Conservation (phyloP, 2,888 invertebrate genomes). For the Dasysyrphus albostriatus region DNA sequence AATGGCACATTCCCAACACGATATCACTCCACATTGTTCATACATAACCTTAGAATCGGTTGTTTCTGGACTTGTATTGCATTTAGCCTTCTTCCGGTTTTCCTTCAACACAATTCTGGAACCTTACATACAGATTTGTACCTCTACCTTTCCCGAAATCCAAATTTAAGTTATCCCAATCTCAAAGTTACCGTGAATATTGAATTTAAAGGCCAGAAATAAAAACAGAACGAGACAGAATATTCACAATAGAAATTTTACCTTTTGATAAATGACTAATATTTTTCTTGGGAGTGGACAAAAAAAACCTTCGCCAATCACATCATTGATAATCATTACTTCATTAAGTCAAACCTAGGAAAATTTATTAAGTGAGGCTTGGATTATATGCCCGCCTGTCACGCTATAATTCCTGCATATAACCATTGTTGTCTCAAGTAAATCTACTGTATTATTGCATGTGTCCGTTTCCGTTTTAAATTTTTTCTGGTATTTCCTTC, state of each 20-base stretch:
- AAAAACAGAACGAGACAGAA: neutral
- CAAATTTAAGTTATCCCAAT: no score
- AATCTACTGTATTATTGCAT: constrained; percentile 36
- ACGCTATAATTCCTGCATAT: constrained; percentile 46
- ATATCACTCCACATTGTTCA: no score
- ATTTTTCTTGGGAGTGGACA: neutral
- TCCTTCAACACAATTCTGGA: no score
- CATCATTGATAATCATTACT: constrained; percentile 39
- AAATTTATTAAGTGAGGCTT: constrained; percentile 53
- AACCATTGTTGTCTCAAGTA: constrained; percentile 34
- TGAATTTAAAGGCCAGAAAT: no score
- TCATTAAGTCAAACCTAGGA: constrained; percentile 46
- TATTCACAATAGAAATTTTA: neutral
- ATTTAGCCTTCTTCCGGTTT: no score
- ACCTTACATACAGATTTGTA: no score
- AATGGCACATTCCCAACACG: no score
- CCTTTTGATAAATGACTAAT: neutral
- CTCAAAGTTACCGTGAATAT: no score
- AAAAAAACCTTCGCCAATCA: constrained; percentile 23
- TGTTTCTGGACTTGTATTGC: no score
- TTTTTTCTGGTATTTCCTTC: constrained; percentile 52
- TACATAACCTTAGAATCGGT: no score
- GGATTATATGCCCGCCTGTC: constrained; percentile 57
- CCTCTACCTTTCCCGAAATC: no score
- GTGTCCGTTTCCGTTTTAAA: constrained; percentile 72